Evolutionary conservation across 2,113 vertebrate species (phyloP), one percentile per base, ranked within the genome.

Genomic region (Etheostoma cragini): DNA sequence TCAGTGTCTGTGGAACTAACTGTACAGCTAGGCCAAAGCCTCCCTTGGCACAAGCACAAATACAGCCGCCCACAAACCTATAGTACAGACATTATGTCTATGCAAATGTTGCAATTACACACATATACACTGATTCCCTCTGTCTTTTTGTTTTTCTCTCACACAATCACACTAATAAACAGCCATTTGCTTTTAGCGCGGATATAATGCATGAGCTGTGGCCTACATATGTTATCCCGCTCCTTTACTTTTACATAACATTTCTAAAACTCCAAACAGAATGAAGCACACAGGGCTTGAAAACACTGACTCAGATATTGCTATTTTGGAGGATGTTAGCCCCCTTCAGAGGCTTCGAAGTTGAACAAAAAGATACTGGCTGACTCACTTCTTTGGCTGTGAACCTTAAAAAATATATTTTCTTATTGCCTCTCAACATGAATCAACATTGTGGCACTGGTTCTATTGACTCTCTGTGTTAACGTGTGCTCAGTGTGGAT

Each of bases 171-270:
- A 21, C 47, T 26, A 13, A 81, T 26, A 50, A 47, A 60, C 38
- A 77, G 13, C 35, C 42, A 5, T 68, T 83, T 61, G 14, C 69
- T 66, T 63, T 75, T 73, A 72, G 45, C 42, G 52, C 49, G 65
- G 53, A 79, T 26, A 66, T 56, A 86, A 87, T 56, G 22, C 56
- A 35, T 24, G 57, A 81, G 80, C 75, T 30, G 80, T 87, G 79
- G 74, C 72, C 80, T 81, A 81, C 81, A 89, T 88, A 72, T 86
- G 77, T 84, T 90, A 73, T 78, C 68, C 24, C 19, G 10, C 53
- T 58, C 33, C 52, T 85, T 79, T 17, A 49, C 6, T 77, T 85
- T 75, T 61, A 73, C 6, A 21, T 73, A 78, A 83, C 65, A 62
- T 72, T 71, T 50, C 58, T 54, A 47, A 79, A 78, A 82, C 75